Evolutionary conservation across 2,888 invertebrate genomes (phyloP).

Genomic region (Drosophila melanosoma): DNA sequence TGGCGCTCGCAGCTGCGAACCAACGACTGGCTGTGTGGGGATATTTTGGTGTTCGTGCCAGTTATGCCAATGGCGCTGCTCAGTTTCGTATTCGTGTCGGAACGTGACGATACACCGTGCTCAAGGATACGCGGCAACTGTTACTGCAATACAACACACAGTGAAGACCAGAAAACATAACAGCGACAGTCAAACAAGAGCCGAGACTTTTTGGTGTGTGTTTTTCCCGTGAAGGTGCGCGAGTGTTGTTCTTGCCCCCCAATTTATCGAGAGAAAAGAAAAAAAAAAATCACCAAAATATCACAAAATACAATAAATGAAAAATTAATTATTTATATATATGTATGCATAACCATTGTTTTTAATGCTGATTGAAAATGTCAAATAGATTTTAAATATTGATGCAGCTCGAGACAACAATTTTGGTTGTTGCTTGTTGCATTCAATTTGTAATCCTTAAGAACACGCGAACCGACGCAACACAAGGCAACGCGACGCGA

Average conservation of each 20-base stretch:
- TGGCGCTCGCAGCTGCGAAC: constrained; percentile 41
- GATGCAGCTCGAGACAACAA: constrained; percentile 36
- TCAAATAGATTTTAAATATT: constrained; percentile 70
- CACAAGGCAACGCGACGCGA: neutral
- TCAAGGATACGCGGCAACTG: constrained; percentile 78
- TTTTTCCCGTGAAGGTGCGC: constrained; percentile 9
- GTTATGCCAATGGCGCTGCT: constrained; percentile 79
- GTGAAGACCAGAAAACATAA: constrained; percentile 6
- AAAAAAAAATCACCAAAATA: constrained; percentile 16
- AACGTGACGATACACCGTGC: constrained; percentile 84
- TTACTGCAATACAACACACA: constrained; percentile 24
- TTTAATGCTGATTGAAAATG: constrained; percentile 70
- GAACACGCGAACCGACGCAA: constrained; percentile 15
- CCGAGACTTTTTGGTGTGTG: constrained; percentile 36
- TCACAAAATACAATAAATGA: constrained; percentile 72
- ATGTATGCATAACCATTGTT: constrained; percentile 37
- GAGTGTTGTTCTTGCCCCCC: constrained; percentile 34
- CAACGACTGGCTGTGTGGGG: constrained; percentile 50
- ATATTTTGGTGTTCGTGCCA: constrained; percentile 72
- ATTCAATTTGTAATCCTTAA: constrained; percentile 39
- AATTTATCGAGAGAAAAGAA: constrained; percentile 44
- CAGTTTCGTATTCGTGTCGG: constrained; percentile 85
- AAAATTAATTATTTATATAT: constrained; percentile 75
- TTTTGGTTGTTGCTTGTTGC: constrained; percentile 25
- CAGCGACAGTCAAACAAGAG: constrained; percentile 27